Base-by-base conservation (phyloP, 2,113 vertebrate genomes). In the Patagioenas fasciata region DNA sequence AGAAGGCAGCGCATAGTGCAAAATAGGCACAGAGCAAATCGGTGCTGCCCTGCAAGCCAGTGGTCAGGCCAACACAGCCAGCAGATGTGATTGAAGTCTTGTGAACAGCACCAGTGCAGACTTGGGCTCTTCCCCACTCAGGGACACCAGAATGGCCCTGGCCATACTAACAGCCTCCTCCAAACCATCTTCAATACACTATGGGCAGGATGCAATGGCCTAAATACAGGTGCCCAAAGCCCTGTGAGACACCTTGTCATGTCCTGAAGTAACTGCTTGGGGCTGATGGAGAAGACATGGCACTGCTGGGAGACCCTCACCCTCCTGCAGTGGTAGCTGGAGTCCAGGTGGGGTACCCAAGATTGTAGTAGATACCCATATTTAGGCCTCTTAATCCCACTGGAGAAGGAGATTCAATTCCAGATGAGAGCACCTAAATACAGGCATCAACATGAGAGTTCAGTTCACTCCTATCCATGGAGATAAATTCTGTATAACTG, bases 381-480 rank as follows among this genome's bases (percentile, higher is more conserved):
- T 54, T 74, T 54, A 62, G 61, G n/a, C 13, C 23, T 40, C 32
- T 89, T 74, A 54, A n/a, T 79, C 36, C 79, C 78, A 7, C 36
- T 62, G 28, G 16, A 21, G 28, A 17, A 61, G 38, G 9, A 36
- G 8, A 67, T 71, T 54, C 0, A 0, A 9, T 34, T 58, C 5
- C 3, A 29, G 25, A 11, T 51, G 38, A 85, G 25, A 85, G 31
- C 21, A 67, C 12, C 25, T 50, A 19, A 74, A 75, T 73, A 44
- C 53, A 79, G 47, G 24, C 24, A 77, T 44, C 31, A 36, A 1
- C 1, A 1, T 36, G 10, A 26, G 15, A 80, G 31, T 69, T 83
- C 0, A 2, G 23, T 69, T 84, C 29, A 13, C 20, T 85, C 32
- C 29, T 26, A 3, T 64, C 42, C 20, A 13, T 0, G 0, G 50